Evolutionary conservation across 2,113 vertebrate species (phyloP).

Genomic region (Hystrix cristata): DNA sequence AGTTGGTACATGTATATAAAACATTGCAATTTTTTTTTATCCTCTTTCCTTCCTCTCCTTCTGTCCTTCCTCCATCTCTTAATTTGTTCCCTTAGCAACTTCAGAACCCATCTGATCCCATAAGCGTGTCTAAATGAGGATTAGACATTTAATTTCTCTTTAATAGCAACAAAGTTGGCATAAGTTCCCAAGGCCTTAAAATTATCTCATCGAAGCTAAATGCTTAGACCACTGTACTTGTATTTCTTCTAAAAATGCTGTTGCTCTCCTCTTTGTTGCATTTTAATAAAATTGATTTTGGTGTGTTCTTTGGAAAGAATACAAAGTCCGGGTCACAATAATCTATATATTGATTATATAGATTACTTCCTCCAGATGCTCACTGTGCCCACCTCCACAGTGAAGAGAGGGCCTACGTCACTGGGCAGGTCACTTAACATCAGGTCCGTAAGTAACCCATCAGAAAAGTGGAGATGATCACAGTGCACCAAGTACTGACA

Average conservation of each 20-base stretch:
- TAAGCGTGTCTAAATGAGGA: slow-evolving; percentile 75
- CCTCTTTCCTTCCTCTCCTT: neutral
- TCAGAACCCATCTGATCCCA: slow-evolving; percentile 84
- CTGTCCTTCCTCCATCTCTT: neutral
- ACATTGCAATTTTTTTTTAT: neutral
- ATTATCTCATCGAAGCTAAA: slow-evolving; percentile 9
- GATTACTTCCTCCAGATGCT: neutral
- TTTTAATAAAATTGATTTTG: neutral
- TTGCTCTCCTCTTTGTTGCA: neutral
- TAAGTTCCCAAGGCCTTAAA: slow-evolving; percentile 51
- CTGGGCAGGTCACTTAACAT: neutral
- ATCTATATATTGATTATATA: neutral
- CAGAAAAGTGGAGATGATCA: neutral
- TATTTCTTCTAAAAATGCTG: slow-evolving; percentile 31
- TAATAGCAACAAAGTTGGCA: slow-evolving; percentile 65
- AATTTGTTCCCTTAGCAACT: slow-evolving; percentile 86
- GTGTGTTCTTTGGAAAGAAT: neutral
- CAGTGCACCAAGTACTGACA: neutral
- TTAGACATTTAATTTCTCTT: slow-evolving; percentile 81
- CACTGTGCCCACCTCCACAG: neutral
- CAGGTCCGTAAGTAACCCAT: neutral
- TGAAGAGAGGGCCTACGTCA: neutral
- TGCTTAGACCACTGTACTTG: neutral
- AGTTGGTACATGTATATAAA: neutral
- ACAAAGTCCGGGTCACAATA: neutral